Evolutionary conservation across 2,888 invertebrate species (phyloP).

Genomic region (Pediacus dermestoides): DNA sequence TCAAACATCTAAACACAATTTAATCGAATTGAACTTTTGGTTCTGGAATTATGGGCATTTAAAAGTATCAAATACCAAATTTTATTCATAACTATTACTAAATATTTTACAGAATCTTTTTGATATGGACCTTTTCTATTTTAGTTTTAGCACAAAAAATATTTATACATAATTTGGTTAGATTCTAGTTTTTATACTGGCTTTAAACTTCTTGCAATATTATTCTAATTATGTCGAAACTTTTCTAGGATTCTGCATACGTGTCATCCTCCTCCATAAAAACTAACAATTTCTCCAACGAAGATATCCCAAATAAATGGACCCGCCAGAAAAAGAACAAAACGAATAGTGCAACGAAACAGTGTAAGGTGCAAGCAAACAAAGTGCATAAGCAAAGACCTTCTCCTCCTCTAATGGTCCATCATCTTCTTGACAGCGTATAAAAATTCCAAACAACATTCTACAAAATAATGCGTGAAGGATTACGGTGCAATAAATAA

Average conservation of each 20-base stretch:
- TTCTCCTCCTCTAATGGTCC: slow-evolving; percentile 39
- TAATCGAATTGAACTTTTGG: slow-evolving; percentile 4
- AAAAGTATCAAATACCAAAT: too few species aligned
- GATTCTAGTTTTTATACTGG: too few species aligned
- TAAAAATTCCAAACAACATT: slow-evolving; percentile 10
- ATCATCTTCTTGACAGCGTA: slow-evolving; percentile 39
- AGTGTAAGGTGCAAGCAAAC: slow-evolving; percentile 28
- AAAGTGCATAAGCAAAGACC: slow-evolving; percentile 30
- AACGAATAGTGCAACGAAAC: slow-evolving; percentile 29
- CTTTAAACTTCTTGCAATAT: too few species aligned
- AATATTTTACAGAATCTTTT: too few species aligned
- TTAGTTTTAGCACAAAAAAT: too few species aligned
- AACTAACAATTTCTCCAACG: slow-evolving; percentile 21
- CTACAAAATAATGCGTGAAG: slow-evolving; percentile 3
- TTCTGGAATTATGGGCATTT: slow-evolving; percentile 6
- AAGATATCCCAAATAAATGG: slow-evolving; percentile 27
- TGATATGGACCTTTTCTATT: too few species aligned
- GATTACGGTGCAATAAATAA: too few species aligned
- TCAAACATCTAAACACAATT: too few species aligned
- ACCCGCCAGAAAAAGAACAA: slow-evolving; percentile 22
- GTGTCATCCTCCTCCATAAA: slow-evolving; percentile 20
- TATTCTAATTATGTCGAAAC: too few species aligned
- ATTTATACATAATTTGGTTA: too few species aligned
- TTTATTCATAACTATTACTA: too few species aligned
- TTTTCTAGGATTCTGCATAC: slow-evolving; percentile 29